A percentile compares a stretch with the other conserved stretches of the same genome.
Evolutionary conservation across 2,888 invertebrate genomes (phyloP).

Genomic region (Alloplasta piceator): DNA sequence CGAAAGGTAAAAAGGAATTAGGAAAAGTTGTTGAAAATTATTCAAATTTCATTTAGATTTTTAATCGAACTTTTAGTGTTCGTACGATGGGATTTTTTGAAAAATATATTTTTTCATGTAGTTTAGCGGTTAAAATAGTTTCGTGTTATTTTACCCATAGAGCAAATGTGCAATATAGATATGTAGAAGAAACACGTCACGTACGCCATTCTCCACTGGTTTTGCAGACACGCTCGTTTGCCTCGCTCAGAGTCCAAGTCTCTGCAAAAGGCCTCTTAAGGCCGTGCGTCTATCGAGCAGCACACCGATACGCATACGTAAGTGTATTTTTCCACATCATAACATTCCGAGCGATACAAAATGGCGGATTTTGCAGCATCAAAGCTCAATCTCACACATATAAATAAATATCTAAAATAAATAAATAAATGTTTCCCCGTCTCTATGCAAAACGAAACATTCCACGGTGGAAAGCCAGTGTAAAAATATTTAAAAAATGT

Average conservation of each 20-base stretch:
- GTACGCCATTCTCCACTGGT: constrained; percentile 46
- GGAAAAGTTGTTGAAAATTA: too few relatives aligned
- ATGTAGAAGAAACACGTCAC: constrained; percentile 35
- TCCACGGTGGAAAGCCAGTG: too few relatives aligned
- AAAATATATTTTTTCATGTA: background rate
- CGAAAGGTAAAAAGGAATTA: too few relatives aligned
- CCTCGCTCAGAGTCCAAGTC: constrained; percentile 30
- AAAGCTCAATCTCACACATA: background rate
- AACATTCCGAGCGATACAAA: constrained; percentile 13
- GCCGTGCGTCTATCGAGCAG: constrained; percentile 42
- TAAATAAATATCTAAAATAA: constrained; percentile 6
- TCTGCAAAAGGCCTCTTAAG: constrained; percentile 53
- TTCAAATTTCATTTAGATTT: too few relatives aligned
- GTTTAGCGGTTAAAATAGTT: background rate
- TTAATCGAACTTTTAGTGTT: background rate
- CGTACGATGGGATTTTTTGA: background rate
- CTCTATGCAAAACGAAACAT: too few relatives aligned
- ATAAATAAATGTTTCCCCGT: background rate
- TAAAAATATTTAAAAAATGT: too few relatives aligned
- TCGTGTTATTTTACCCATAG: background rate
- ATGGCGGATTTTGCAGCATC: constrained; percentile 5
- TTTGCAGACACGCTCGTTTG: constrained; percentile 33
- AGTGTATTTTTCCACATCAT: constrained; percentile 1
- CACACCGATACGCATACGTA: constrained; percentile 10
- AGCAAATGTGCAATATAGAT: background rate